phyloP scores from a whole-genome alignment of 2,797 vertebrate genomes.

The Pampus argenteus region DNA sequence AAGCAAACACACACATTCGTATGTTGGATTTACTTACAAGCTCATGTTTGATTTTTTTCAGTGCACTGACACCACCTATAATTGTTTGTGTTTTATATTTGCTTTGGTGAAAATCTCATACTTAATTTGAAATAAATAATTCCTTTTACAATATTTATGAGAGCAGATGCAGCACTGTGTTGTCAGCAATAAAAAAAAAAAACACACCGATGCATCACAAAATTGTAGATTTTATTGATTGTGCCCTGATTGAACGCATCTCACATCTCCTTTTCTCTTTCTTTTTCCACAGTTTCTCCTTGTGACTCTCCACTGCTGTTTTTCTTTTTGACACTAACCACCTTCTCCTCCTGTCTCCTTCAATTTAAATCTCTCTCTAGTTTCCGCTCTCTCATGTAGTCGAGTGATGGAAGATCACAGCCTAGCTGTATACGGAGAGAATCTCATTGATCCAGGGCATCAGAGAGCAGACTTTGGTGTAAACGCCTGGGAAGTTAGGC shows the following conservation, averaged over 20 bases:
- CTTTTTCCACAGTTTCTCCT: not conserved
- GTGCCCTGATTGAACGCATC: slow-evolving; percentile 22
- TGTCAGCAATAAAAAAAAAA: slow-evolving; percentile 43
- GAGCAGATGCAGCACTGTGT: not conserved
- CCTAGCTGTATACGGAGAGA: slow-evolving; percentile 79
- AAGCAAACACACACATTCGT: not conserved
- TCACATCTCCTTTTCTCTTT: slow-evolving; percentile 7
- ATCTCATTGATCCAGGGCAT: slow-evolving; percentile 85
- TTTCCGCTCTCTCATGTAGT: slow-evolving; percentile 22
- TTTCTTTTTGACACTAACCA: slow-evolving; percentile 34
- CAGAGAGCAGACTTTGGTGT: slow-evolving; percentile 89
- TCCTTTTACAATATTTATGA: not conserved
- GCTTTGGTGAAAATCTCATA: not conserved
- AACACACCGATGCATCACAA: slow-evolving; percentile 53
- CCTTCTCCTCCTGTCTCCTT: slow-evolving; percentile 45
- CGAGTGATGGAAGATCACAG: slow-evolving; percentile 43
- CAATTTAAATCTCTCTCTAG: slow-evolving; percentile 36
- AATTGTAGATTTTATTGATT: slow-evolving; percentile 68
- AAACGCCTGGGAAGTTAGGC: slow-evolving; percentile 85
- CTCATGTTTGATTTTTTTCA: not conserved
- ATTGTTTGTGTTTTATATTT: slow-evolving; percentile 13
- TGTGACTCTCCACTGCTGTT: slow-evolving; percentile 13
- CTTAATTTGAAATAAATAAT: not conserved
- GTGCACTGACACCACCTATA: not conserved
- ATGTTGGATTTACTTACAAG: not conserved